phyloP scores from a whole-genome alignment of 2,797 vertebrate species.

The Parambassis ranga region DNA sequence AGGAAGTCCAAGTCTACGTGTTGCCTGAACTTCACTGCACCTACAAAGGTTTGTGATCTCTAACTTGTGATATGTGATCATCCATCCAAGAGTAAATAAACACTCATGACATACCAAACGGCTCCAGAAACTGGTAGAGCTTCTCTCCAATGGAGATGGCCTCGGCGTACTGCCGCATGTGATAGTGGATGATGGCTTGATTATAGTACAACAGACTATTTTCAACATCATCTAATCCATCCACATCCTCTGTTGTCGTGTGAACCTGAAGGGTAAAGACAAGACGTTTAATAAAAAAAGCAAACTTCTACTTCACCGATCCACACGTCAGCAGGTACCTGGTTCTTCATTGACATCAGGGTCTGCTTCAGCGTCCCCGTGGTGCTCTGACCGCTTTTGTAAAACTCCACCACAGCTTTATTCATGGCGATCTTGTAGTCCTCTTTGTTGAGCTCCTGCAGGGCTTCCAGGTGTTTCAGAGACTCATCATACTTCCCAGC shows the following conservation, averaged over 20 bases:
- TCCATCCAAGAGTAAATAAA: too few species aligned
- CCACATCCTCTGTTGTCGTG: slow-evolving; percentile 91
- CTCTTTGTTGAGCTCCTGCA: slow-evolving; percentile 95
- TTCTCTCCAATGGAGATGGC: slow-evolving; percentile 94
- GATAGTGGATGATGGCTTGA: slow-evolving; percentile 94
- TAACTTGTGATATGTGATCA: too few species aligned
- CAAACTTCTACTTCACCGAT: too few species aligned
- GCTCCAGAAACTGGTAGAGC: slow-evolving; percentile 97
- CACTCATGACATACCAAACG: slow-evolving; percentile 91
- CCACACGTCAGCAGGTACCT: slow-evolving; percentile 77
- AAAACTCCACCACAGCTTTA: slow-evolving; percentile 92
- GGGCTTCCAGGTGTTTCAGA: slow-evolving; percentile 86
- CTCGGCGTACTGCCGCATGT: slow-evolving; percentile 93
- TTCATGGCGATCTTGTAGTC: slow-evolving; percentile 98
- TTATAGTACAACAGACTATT: slow-evolving; percentile 97
- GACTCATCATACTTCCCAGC: slow-evolving; percentile 90
- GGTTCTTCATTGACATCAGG: slow-evolving; percentile 90
- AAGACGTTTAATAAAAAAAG: background rate
- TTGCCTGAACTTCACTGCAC: too few species aligned
- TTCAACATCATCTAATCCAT: slow-evolving; percentile 96
- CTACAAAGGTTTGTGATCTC: too few species aligned
- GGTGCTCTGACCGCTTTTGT: slow-evolving; percentile 91
- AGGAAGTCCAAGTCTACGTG: too few species aligned
- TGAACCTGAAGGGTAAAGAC: slow-evolving; percentile 82
- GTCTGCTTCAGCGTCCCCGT: slow-evolving; percentile 91